Conservation (phyloP, 2,113 vertebrate species). For the Danionella cerebrum region DNA sequence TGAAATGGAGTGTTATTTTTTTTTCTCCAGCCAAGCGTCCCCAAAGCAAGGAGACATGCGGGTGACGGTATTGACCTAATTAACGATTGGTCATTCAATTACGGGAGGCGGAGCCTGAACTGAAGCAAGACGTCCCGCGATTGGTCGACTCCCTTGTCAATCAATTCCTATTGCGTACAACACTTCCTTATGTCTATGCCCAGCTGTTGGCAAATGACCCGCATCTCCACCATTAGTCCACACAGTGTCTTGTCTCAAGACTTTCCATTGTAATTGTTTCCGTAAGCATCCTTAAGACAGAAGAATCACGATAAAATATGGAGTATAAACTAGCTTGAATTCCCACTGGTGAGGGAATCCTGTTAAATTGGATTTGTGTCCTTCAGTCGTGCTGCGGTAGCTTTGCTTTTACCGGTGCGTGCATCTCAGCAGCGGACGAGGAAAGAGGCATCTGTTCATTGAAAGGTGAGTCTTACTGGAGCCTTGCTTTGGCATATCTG, state of each 20-base stretch:
- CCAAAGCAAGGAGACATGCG: conserved; percentile 17
- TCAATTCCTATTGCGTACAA: conserved; percentile 29
- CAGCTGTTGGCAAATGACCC: conserved; percentile 27
- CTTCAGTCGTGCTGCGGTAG: not conserved
- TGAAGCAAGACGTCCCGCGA: not conserved
- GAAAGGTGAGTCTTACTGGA: conserved; percentile 16
- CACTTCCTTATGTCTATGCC: conserved; percentile 41
- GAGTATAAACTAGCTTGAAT: not conserved
- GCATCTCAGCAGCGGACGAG: not conserved
- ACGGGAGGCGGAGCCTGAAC: not conserved
- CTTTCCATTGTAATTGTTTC: not conserved
- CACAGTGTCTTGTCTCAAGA: not conserved
- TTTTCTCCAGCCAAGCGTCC: not conserved
- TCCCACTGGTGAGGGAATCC: not conserved
- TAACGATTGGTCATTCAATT: conserved; percentile 27
- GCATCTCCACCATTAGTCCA: conserved; percentile 7
- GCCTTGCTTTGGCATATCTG: not conserved
- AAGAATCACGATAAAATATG: no score
- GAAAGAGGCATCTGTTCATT: not conserved
- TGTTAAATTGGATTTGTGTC: conserved; percentile 3
- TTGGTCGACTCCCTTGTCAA: conserved; percentile 29
- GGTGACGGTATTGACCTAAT: conserved; percentile 37
- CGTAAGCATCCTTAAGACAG: no score
- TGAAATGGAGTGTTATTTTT: no score
- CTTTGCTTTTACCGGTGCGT: not conserved